Conservation (phyloP, 1,140 invertebrate genomes). For the Drosophila ficusphila region DNA sequence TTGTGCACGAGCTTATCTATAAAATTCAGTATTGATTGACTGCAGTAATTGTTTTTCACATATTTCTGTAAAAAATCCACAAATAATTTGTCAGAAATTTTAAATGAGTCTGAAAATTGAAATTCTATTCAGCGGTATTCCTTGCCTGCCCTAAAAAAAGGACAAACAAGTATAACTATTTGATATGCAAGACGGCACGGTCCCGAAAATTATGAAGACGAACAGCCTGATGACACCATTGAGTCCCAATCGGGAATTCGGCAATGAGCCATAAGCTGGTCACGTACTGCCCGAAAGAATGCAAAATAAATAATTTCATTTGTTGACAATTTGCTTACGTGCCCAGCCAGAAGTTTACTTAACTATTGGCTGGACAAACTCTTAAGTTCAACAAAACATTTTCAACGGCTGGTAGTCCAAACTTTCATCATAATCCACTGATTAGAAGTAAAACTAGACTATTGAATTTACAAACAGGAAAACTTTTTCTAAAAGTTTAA, state of each 20-base stretch:
- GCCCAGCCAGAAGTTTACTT: slow-evolving; percentile 14
- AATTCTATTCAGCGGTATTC: too few species aligned
- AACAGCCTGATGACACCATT: slow-evolving; percentile 29
- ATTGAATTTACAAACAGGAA: slow-evolving; percentile 8
- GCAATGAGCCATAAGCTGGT: slow-evolving; percentile 28
- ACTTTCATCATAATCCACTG: slow-evolving; percentile 1
- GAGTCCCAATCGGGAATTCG: slow-evolving; percentile 8
- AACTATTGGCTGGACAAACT: slow-evolving; percentile 20
- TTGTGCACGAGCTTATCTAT: background rate
- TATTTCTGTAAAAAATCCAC: background rate
- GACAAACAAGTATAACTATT: slow-evolving; percentile 41
- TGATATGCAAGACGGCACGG: slow-evolving; percentile 51
- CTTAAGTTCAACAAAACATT: slow-evolving; percentile 19
- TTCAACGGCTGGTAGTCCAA: slow-evolving; percentile 12
- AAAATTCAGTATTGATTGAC: background rate
- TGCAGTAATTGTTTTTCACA: slow-evolving; percentile 14
- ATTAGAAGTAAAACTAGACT: slow-evolving; percentile 7
- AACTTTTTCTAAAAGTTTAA: background rate
- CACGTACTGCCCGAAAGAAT: slow-evolving; percentile 51
- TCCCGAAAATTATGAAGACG: slow-evolving; percentile 57
- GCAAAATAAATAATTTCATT: slow-evolving; percentile 60
- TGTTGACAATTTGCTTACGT: slow-evolving; percentile 79
- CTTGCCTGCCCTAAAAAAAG: background rate
- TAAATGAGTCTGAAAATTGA: slow-evolving; percentile 38
- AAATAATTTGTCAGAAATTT: slow-evolving; percentile 20